Base-by-base conservation (phyloP, 2,797 vertebrate genomes). In the Dromococcyx pavoninus region DNA sequence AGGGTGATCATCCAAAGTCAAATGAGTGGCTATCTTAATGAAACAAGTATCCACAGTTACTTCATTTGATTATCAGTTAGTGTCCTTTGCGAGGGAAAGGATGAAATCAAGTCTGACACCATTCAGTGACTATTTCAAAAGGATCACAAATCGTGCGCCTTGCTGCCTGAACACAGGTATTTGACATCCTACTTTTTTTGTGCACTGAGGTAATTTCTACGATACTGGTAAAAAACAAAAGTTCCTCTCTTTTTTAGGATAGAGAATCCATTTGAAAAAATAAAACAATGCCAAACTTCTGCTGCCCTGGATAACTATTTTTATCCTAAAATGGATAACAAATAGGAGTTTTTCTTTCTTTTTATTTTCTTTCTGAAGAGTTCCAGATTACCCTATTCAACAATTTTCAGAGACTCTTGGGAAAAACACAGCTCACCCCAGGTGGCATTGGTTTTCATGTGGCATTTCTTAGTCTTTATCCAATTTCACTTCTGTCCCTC, bases 401-500 rank as follows among this genome's bases (percentile, higher is more conserved):
- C 50, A 79, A 58, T 94, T 91, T 96, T 62, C 74, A 91, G 90
- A 82, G 69, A 51, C 41, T 90, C 70, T 81, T 54, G 53, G 71
- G 81, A 76, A 79, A 80, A 94, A 71, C n/a, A 62, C 37, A 89
- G 64, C 53, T 66, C 46, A 82, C 81, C 25, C 84, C 50, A 85
- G 93, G 93, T 76, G 70, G 84, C 80, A 85, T 28, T 89, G 43
- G 41, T 60, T 95, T 90, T 79, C 50, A 44, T 39, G 27, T 73
- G 80, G 17, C 46, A 90, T 90, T 94, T 95, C 61, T 81, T 77
- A 91, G 57, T 77, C 75, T 86, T 92, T 76, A 90, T 76, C 73
- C 57, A 94, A 48, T 95, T 91, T 79, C 62, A 81, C 53, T 93
- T 94, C 77, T 93, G 87, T 82, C 53, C 92, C 72, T 53, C 89